Evolutionary conservation across 1,140 invertebrate species (phyloP).

Genomic region (Drosophila saltans): DNA sequence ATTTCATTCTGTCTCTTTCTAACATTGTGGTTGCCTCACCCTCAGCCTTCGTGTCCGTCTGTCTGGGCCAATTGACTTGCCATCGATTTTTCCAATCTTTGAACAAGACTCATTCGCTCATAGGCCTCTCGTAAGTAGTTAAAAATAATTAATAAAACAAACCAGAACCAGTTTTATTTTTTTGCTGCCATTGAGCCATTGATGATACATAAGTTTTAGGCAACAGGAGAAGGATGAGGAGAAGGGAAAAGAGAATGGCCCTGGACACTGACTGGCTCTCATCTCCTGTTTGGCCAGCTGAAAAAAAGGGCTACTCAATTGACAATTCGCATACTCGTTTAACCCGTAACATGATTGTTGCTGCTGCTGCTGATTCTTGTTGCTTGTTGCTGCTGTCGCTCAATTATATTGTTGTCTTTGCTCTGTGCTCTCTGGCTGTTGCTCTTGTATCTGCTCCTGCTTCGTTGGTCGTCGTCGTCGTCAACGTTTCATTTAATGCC

Average conservation of each 20-base stretch:
- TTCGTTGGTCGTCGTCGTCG: constrained; percentile 43
- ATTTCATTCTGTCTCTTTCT: background rate
- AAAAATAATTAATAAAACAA: constrained; percentile 76
- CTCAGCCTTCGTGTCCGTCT: background rate
- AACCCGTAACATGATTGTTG: constrained; percentile 68
- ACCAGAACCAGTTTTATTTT: constrained; percentile 63
- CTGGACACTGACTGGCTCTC: constrained; percentile 14
- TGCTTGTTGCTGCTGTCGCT: constrained; percentile 61
- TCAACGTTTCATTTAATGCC: constrained; percentile 70
- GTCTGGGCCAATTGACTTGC: constrained; percentile 48
- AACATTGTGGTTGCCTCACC: background rate
- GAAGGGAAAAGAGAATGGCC: constrained; percentile 17
- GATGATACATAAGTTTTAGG: constrained; percentile 24
- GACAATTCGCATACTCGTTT: constrained; percentile 78
- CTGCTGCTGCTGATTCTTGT: constrained; percentile 34
- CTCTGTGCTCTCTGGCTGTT: constrained; percentile 19
- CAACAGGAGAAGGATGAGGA: constrained; percentile 7
- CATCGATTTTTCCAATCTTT: constrained; percentile 57
- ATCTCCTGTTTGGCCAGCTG: constrained; percentile 50
- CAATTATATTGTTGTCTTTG: constrained; percentile 77
- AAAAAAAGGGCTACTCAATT: constrained; percentile 66
- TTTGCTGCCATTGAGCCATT: constrained; percentile 41
- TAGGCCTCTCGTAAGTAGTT: constrained; percentile 58
- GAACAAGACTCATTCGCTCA: constrained; percentile 38
- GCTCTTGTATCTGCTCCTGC: constrained; percentile 40